A percentile compares a stretch with the other conserved stretches of the same genome.
phyloP scores from a whole-genome alignment of 2,113 vertebrate species.

The Macquaria australasica region DNA sequence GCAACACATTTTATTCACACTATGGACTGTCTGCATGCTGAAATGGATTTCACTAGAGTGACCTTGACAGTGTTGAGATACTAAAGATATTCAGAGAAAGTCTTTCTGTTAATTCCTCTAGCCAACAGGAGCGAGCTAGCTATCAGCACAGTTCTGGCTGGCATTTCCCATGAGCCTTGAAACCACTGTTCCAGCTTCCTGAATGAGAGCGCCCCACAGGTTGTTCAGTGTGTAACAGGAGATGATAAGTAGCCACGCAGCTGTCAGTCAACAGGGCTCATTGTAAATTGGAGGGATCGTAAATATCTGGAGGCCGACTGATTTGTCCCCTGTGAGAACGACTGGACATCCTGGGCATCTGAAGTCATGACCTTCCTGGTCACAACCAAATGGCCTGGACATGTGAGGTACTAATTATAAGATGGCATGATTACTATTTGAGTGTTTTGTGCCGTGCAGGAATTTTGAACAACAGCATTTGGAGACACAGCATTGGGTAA shows the following conservation, averaged over 20 bases:
- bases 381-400: constrained; percentile 44
- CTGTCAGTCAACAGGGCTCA: constrained; percentile 56
- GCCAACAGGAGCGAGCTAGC: too few species aligned
- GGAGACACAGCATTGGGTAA: neutral
- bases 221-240: constrained; percentile 35
- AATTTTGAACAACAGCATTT: constrained; percentile 10
- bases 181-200: neutral
- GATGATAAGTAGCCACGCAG: constrained; percentile 41
- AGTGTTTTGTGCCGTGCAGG: neutral
- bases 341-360: constrained; percentile 39
- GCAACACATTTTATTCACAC: neutral
- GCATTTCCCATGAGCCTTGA: constrained; percentile 41
- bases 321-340: constrained; percentile 43
- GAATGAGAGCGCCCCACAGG: neutral
- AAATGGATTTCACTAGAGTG: neutral
- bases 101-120: too few species aligned
- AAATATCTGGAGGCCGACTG: constrained; percentile 46
- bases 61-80: too few species aligned
- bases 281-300: constrained; percentile 29
- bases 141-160: too few species aligned
- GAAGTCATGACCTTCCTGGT: constrained; percentile 59
- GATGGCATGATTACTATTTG: constrained; percentile 36
- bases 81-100: too few species aligned
- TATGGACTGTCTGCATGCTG: neutral
- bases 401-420: constrained; percentile 64